Evolutionary conservation across 2,888 invertebrate species (phyloP).

Genomic region (Oscheius myriophilus): DNA sequence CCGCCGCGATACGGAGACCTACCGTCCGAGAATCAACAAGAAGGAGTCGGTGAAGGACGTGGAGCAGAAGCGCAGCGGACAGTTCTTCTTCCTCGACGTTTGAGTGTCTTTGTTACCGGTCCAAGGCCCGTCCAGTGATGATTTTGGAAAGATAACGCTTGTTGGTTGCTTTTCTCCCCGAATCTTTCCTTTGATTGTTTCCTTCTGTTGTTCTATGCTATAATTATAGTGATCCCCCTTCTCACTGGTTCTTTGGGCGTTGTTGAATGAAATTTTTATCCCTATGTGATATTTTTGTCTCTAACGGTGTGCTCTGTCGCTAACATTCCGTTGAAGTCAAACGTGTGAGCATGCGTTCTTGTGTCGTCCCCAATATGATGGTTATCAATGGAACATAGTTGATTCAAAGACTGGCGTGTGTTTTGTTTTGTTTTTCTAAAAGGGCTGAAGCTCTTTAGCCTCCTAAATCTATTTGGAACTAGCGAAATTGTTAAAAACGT

Average conservation of each 20-base stretch:
- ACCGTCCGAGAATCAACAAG: constrained; percentile 97
- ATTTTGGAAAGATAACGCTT: constrained; percentile 8
- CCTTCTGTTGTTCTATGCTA: constrained; percentile 7
- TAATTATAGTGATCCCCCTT: background rate
- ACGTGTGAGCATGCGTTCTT: too few species aligned
- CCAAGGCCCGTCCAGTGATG: constrained; percentile 1
- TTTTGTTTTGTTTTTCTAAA: too few species aligned
- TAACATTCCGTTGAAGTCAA: too few species aligned
- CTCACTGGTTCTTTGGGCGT: background rate
- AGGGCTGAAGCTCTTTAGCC: too few species aligned
- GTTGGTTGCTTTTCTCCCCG: background rate
- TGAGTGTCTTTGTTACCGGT: constrained; percentile 11
- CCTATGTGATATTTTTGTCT: too few species aligned
- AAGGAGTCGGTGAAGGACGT: constrained; percentile 94
- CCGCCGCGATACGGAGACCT: constrained; percentile 97
- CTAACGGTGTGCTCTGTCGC: too few species aligned
- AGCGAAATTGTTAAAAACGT: too few species aligned
- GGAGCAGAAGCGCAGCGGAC: constrained; percentile 95
- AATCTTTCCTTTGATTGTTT: background rate
- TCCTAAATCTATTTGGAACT: too few species aligned
- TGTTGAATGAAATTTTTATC: constrained; percentile 1
- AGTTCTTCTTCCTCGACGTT: constrained; percentile 98
- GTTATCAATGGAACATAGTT: too few species aligned
- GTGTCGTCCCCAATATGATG: too few species aligned
- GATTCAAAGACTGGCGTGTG: too few species aligned